Percentiles rank a stretch among this genome's conserved stretches.
phyloP scores from a whole-genome alignment of 2,888 invertebrate species.

The Macaria notata region DNA sequence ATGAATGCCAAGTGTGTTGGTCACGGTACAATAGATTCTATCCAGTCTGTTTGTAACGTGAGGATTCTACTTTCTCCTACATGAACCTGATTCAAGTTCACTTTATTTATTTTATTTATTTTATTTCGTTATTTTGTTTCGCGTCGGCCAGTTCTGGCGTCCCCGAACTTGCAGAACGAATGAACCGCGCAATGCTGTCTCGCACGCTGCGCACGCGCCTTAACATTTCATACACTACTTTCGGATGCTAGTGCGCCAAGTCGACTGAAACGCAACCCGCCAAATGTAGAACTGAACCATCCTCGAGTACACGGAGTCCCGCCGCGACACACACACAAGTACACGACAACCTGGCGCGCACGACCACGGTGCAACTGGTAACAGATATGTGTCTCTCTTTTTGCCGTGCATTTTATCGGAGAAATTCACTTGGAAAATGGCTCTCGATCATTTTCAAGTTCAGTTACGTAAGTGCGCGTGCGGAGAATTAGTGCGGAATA shows the following conservation, averaged over 20 bases:
- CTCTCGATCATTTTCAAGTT: slow-evolving; percentile 82
- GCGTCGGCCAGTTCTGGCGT: slow-evolving; percentile 41
- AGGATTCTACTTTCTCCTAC: too few relatives aligned
- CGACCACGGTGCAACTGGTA: slow-evolving; percentile 53
- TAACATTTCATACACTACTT: slow-evolving; percentile 41
- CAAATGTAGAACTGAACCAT: slow-evolving; percentile 63
- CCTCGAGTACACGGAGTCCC: slow-evolving; percentile 57
- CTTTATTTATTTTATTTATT: too few relatives aligned
- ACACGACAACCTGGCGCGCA: slow-evolving; percentile 45
- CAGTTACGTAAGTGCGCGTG: slow-evolving; percentile 82
- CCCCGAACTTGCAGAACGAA: slow-evolving; percentile 40
- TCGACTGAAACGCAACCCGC: slow-evolving; percentile 57
- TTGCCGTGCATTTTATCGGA: slow-evolving; percentile 80
- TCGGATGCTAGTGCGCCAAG: slow-evolving; percentile 38
- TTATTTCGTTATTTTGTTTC: too few relatives aligned
- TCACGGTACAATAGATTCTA: too few relatives aligned
- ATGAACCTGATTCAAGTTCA: too few relatives aligned
- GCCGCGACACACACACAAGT: slow-evolving; percentile 40
- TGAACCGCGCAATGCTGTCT: slow-evolving; percentile 41
- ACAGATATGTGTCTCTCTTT: slow-evolving; percentile 73
- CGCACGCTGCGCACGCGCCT: slow-evolving; percentile 50
- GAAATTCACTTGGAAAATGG: slow-evolving; percentile 82
- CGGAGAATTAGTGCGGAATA: slow-evolving; percentile 82
- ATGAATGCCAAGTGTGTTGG: too few relatives aligned
- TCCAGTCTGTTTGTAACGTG: too few relatives aligned